Conservation (phyloP, 2,113 vertebrate species). For the Hystrix cristata region DNA sequence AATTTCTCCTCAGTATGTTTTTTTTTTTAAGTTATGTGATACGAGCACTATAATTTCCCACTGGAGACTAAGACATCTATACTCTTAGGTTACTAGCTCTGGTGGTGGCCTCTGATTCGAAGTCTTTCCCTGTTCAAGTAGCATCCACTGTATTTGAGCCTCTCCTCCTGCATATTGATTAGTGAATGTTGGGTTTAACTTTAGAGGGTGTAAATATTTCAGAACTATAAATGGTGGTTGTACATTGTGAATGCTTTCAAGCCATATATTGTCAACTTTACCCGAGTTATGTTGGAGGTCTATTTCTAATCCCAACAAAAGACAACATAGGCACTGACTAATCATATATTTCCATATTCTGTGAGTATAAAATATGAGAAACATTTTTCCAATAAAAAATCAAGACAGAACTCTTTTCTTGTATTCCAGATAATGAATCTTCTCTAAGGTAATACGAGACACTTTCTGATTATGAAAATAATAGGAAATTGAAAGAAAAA, state of each 20-base stretch:
- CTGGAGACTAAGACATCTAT: not conserved
- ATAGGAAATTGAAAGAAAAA: not conserved
- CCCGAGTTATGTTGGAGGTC: not conserved
- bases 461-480: conserved; percentile 21
- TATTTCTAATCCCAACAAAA: conserved; percentile 28
- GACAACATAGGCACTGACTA: not conserved
- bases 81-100: not conserved
- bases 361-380: not conserved
- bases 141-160: not conserved
- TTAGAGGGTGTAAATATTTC: not conserved
- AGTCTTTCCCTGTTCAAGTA: not conserved
- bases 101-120: not conserved
- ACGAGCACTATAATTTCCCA: not conserved
- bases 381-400: conserved; percentile 46
- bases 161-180: not conserved
- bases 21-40: not conserved
- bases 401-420: not conserved
- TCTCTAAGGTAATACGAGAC: not conserved
- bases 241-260: not conserved
- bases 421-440: not conserved
- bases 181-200: too few relatives aligned
- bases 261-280: not conserved
- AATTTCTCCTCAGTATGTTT: not conserved
- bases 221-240: not conserved
- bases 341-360: conserved; percentile 7